Evolutionary conservation across 2,113 vertebrate species (phyloP).

Genomic region (Cebidichthys violaceus): DNA sequence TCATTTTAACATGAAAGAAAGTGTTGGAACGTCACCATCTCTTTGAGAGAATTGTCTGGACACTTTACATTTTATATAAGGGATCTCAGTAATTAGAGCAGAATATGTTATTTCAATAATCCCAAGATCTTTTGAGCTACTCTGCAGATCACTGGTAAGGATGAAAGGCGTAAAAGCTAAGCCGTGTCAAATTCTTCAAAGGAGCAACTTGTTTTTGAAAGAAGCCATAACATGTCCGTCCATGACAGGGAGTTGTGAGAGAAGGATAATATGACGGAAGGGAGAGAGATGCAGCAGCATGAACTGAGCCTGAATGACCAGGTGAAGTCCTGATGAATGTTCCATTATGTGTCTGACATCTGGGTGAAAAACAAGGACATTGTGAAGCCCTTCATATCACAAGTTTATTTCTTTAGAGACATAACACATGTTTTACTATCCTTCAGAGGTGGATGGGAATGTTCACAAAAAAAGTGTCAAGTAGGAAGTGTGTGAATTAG

Average conservation of each 20-base stretch:
- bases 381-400: not conserved
- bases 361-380: conserved; percentile 18
- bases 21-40: not conserved
- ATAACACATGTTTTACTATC: conserved; percentile 16
- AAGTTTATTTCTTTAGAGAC: not conserved
- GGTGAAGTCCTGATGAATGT: conserved; percentile 35
- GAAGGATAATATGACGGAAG: conserved; percentile 5
- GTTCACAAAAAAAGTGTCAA: not conserved
- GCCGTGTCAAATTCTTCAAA: conserved; percentile 66
- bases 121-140: conserved; percentile 45
- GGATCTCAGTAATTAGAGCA: conserved; percentile 53
- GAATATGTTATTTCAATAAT: conserved; percentile 62
- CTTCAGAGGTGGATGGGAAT: conserved; percentile 3
- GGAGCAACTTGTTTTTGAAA: conserved; percentile 42
- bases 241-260: conserved; percentile 22
- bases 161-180: conserved; percentile 63
- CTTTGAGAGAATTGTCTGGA: not conserved
- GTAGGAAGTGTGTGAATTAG: not conserved
- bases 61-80: conserved; percentile 24
- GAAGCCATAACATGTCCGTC: conserved; percentile 21
- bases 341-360: conserved; percentile 29
- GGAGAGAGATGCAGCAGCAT: not conserved
- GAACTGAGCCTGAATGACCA: conserved; percentile 25
- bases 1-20: not conserved
- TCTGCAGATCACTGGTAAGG: conserved; percentile 45